Base-by-base conservation (phyloP, 2,797 vertebrate genomes). In the Nothura maculosa region DNA sequence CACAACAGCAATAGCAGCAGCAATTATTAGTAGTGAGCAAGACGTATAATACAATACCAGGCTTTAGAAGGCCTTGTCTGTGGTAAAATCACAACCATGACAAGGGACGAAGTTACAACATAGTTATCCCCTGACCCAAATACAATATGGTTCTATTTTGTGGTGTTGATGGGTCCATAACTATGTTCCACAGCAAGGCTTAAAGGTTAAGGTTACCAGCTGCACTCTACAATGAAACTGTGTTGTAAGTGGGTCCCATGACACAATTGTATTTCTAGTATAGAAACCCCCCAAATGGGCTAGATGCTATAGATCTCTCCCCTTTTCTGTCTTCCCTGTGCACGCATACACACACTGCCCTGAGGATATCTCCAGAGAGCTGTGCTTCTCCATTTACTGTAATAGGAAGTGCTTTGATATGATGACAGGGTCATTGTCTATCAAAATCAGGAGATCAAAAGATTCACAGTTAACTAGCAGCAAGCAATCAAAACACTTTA, bases 391-490 rank as follows among this genome's bases (percentile, higher is more conserved):
- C 82, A 66, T 87, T 95, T 95, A 57, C 60, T 76, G 42, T 75
- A 91, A 58, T 54, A 92, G 25, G 28, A 57, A 82, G 27, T 32
- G 38, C 47, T 97, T 96, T 90, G 96, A 93, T 97, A 79, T 40
- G 64, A 87, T 82, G 64, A 93, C 79, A 87, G 42, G 19, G 79
- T 83, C 76, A 72, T 42, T 83, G 63, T 73, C 69, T 93, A 45
- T 95, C 73, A 84, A 96, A 93, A 93, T 94, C 24, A 64, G 62
- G 47, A 80, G 86, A 92, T 84, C 68, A 85, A 77, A 97, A 88
- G 68, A 94, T 70, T 72, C 55, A 75, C 55, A 60, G 38, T 81
- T 86, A 93, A 81, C 81, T 79, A 67, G 61, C 62, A 87, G 50
- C 42, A 89, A 91, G 38, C 70, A 61, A 77, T 28, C 12, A 47